Base-by-base conservation (phyloP, 2,113 vertebrate species). In the Tragelaphus strepsiceros region DNA sequence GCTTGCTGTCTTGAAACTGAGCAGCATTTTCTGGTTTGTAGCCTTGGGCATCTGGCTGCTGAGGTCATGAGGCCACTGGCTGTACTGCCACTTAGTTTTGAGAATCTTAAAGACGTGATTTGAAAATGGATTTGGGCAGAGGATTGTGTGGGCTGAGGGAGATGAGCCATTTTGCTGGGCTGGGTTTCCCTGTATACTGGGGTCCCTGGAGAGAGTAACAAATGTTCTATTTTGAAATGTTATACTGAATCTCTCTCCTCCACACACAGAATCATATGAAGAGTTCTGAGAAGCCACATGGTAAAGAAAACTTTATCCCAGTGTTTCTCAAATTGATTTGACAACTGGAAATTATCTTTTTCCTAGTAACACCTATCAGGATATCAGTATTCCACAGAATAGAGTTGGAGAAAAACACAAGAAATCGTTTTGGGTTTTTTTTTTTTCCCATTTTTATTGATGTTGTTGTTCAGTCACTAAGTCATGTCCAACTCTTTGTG, bases 91-190 rank as follows among this genome's bases (percentile, higher is more conserved):
- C 71, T 97, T 89, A 62, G 32, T 91, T 96, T 80, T 81, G 96
- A 94, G 95, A 94, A 49, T 90, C 84, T 46, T 96, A 71, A 90
- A 94, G 87, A 96, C 97, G 90, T 92, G 85, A 95, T 95, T 96
- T 96, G 87, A 88, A 92, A 95, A 95, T 94, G 35, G 54, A 94
- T 96, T 93, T 96, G 58, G 88, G 92, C 88, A 80, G 88, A 86
- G 53, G 67, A 77, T 3, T 86, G 39, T 88, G 61, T 53, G 24
- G 62, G 89, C 59, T 95, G 74, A 81, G 87, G n/a, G 91, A 77
- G 39, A 24, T 39, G 51, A 74, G 74, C 43, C 32, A 13, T 30
- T 91, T 49, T 92, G n/a, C 84, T 51, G 14, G 13, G 16, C 81
- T 64, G 84, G 53, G 58, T 81, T 88, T 96, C 59, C 39, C 49